Percentiles rank a stretch among this genome's conserved stretches.
phyloP scores from a whole-genome alignment of 2,797 vertebrate genomes.

The Eremophila alpestris region DNA sequence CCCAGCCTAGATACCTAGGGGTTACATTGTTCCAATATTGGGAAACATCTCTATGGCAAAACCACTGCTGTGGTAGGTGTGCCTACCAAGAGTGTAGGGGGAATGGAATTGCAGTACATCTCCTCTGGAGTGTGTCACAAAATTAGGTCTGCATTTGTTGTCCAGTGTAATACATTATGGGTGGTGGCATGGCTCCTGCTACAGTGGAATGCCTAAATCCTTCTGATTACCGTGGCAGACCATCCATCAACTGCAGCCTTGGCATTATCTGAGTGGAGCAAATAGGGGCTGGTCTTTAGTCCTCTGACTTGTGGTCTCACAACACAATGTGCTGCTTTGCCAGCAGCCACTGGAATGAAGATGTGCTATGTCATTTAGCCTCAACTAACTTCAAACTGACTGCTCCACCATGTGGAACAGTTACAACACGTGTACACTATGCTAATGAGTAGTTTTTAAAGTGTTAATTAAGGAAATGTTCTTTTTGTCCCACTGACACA shows the following conservation, averaged over 20 bases:
- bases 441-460: not conserved
- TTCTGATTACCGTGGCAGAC: not conserved
- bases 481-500: not conserved
- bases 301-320: not conserved
- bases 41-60: not conserved
- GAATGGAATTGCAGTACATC: rapidly evolving
- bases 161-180: not conserved
- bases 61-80: not conserved
- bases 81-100: not conserved
- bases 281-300: not conserved
- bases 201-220: not conserved
- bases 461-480: constrained; percentile 1
- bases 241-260: not conserved
- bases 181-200: not conserved
- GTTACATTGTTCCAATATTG: not conserved
- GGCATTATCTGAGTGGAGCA: not conserved
- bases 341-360: not conserved
- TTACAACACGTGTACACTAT: not conserved
- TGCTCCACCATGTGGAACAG: not conserved
- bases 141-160: not conserved
- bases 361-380: not conserved
- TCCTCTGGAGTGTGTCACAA: not conserved
- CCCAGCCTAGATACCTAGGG: not conserved
- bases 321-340: not conserved
- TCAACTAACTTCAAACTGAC: not conserved